Evolutionary conservation across 2,888 invertebrate genomes (phyloP).

Genomic region (Pachydiplax longipennis): DNA sequence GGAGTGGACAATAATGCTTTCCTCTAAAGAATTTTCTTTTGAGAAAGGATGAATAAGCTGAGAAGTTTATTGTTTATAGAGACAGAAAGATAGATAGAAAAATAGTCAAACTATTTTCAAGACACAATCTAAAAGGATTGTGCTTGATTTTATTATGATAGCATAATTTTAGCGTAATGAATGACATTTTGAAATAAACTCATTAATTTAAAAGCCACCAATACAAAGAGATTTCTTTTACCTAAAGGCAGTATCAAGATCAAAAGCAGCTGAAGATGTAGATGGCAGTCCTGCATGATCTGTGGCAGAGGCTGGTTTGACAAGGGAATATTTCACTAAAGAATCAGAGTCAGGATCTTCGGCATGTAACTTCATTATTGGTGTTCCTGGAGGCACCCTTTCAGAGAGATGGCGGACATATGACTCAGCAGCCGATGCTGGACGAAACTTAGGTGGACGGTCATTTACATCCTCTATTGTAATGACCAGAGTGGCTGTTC

Average conservation of each 20-base stretch:
- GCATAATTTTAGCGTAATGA: too few relatives aligned
- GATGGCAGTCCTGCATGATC: constrained; percentile 72
- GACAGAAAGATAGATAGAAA: too few relatives aligned
- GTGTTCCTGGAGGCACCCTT: constrained; percentile 65
- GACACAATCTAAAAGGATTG: too few relatives aligned
- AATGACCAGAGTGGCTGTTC: constrained; percentile 77
- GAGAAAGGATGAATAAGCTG: too few relatives aligned
- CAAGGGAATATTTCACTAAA: constrained; percentile 72
- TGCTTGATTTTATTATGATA: too few relatives aligned
- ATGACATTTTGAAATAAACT: neutral
- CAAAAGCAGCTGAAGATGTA: constrained; percentile 67
- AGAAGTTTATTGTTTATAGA: too few relatives aligned
- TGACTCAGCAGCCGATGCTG: constrained; percentile 66
- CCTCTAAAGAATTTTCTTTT: too few relatives aligned
- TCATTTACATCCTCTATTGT: constrained; percentile 81
- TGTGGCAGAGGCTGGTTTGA: constrained; percentile 72
- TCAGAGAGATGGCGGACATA: constrained; percentile 71
- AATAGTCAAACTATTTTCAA: too few relatives aligned
- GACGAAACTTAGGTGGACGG: constrained; percentile 79
- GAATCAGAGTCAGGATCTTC: constrained; percentile 75
- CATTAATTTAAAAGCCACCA: neutral
- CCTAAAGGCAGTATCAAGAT: constrained; percentile 75
- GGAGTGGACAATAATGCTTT: too few relatives aligned
- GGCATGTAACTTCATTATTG: constrained; percentile 72
- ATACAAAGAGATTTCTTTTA: neutral